Evolutionary conservation across 2,888 invertebrate species (phyloP), one percentile per base, ranked within the genome.

Genomic region (Andrena camellia): DNA sequence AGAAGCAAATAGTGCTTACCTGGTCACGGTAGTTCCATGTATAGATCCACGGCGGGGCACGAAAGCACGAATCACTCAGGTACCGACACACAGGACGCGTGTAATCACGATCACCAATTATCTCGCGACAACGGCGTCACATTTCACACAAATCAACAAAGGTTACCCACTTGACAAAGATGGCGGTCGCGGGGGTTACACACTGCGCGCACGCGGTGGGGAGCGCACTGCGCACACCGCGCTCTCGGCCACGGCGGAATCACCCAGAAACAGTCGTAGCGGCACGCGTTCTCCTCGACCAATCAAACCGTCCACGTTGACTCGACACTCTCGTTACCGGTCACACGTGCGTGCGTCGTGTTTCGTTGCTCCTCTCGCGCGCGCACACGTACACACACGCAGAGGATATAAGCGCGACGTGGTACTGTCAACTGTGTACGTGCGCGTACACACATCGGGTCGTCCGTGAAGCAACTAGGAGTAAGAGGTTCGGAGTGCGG

Each of bases 101-200:
- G 85, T 90, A 90, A 86, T 90, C 91, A 88, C 89, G 86, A 92
- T 90, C 90, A 91, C 90, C 87, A 88, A 90, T 90, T 90, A 88
- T 91, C 89, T 89, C 85, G 78, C 87, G 82, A 90, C 90, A 91
- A 91, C 91, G 90, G 92, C 92, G 93, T 94, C 93, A 93, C 93
- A 94, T 93, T 93, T 93, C 93, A 93, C 92, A 88, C 92, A 93
- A 93, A 94, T 94, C 94, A 94, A 94, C 94, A 94, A 94, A 94
- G 93, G 93, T 93, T 93, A 93, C 93, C 93, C 92, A 94, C 93
- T 94, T 93, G 92, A 93, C 92, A 93, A 93, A 94, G 94, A 94
- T 94, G 94, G 94, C 94, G 85, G 88, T 83, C 88, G 89, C 88
- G 89, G 88, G 88, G 89, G 88, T 89, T 89, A 89, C 85, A 85